Base-by-base conservation (phyloP, 2,888 invertebrate species). In the Dinocampus coccinellae region DNA sequence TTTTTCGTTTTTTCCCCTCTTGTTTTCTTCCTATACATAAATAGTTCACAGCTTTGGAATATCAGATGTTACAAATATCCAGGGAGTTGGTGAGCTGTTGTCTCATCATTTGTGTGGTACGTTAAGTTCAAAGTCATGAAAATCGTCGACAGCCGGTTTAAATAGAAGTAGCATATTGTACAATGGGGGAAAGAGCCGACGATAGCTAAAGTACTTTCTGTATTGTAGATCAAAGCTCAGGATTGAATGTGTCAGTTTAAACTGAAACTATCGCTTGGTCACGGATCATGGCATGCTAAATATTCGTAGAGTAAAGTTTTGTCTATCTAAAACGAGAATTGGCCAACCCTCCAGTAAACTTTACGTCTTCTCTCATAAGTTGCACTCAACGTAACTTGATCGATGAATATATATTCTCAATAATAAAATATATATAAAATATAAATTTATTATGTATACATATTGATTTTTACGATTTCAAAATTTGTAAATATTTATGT, bases 241-340 rank as follows among this genome's bases (percentile, higher is more conserved):
- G 47, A 76, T 81, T 79, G 80, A 83, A 81, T 80, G 77, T 79
- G 80, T 78, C 77, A 78, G 81, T 80, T 83, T 84, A 83, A 83
- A 78, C 80, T 73, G 73, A 77, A 71, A 78, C 73, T 83, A 79
- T 81, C 80, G 76, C 73, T 53, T 73, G 77, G 79, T 77, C 76
- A 78, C 76, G 78, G 75, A 76, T 77, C 77, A 76, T 70, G 75
- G 61, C 74, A 55, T 64, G 29, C 65, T 65, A 36, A 47, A 62
- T 62, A 42, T 39, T 47, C 75, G 74, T 70, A 72, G 62, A 74
- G 62, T 69, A 72, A 57, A 57, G 57, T 57, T 57, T 57, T 75
- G 72, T 70, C 73, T 69, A 60, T 65, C 73, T 61, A 68, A 39
- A 16, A 4, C n/a, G 47, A 55, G 55, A 24, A 72, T 69, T 52